phyloP scores from a whole-genome alignment of 2,113 vertebrate species.

The Datnioides undecimradiatus region DNA sequence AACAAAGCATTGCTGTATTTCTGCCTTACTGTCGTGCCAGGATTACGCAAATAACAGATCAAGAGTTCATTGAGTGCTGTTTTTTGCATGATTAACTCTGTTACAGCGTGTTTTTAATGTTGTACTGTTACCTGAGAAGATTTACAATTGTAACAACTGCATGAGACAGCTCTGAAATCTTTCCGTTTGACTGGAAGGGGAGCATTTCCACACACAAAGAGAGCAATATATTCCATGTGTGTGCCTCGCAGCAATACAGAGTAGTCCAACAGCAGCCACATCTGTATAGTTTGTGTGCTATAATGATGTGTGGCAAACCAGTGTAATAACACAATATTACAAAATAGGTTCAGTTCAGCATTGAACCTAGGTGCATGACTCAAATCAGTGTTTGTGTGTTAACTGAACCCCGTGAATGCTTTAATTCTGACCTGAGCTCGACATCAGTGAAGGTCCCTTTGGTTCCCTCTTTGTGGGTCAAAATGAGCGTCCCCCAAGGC shows the following conservation, averaged over 20 bases:
- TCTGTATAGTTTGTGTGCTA: not conserved
- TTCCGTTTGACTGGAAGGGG: not conserved
- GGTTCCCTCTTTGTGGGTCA: not conserved
- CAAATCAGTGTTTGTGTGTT: not conserved
- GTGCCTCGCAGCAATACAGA: not conserved
- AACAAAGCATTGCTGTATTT: not conserved
- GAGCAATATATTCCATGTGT: not conserved
- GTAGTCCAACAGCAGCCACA: not conserved
- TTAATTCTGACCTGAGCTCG: not conserved
- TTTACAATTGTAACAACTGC: not conserved
- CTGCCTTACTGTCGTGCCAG: not conserved
- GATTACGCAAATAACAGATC: not conserved
- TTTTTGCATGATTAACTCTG: not conserved
- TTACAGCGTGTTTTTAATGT: not conserved
- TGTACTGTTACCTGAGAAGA: not conserved
- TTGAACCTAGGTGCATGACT: too few relatives aligned
- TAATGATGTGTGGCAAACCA: not conserved
- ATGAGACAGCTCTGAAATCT: not conserved
- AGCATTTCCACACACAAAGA: not conserved
- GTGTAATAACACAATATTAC: too few relatives aligned
- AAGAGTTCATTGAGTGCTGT: not conserved
- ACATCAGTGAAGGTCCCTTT: conserved; percentile 6
- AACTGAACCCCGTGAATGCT: not conserved
- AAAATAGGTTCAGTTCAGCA: too few relatives aligned
- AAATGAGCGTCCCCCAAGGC: not conserved